phyloP scores from a whole-genome alignment of 2,888 invertebrate genomes.

The Eilema griseolum region DNA sequence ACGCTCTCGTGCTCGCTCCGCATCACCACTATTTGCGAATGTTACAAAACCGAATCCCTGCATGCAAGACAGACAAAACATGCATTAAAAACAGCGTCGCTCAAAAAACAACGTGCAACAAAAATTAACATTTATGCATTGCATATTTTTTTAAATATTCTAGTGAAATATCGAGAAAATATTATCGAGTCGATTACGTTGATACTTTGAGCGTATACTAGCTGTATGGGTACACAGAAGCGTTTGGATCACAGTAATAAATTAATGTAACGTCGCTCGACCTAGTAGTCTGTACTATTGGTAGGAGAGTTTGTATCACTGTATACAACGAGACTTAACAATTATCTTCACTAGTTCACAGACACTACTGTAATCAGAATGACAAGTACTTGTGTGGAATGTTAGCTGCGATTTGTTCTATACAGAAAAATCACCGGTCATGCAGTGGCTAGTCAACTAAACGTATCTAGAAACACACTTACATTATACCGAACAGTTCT shows the following conservation, averaged over 20 bases:
- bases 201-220: conserved; percentile 87
- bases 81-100: conserved; percentile 95
- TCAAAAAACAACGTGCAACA: conserved; percentile 93
- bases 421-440: conserved; percentile 78
- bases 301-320: conserved; percentile 72
- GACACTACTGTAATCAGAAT: conserved; percentile 73
- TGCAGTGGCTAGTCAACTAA: conserved; percentile 72
- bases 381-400: conserved; percentile 75
- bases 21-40: conserved; percentile 99
- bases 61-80: conserved; percentile 98
- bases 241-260: conserved; percentile 83
- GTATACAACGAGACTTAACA: conserved; percentile 64
- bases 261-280: conserved; percentile 78
- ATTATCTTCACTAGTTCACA: conserved; percentile 68
- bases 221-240: conserved; percentile 86
- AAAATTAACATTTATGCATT: conserved; percentile 89
- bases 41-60: conserved; percentile 99
- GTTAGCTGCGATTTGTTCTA: conserved; percentile 86
- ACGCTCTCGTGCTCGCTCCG: conserved; percentile 99
- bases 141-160: conserved; percentile 84
- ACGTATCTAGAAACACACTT: conserved; percentile 54
- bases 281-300: conserved; percentile 80
- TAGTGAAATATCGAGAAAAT: conserved; percentile 84
- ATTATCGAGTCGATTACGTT: conserved; percentile 82
- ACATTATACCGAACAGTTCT: conserved; percentile 31